A percentile compares a stretch with the other conserved stretches of the same genome.
Conservation (phyloP, 2,888 invertebrate species). For the Cephus sareptanus region DNA sequence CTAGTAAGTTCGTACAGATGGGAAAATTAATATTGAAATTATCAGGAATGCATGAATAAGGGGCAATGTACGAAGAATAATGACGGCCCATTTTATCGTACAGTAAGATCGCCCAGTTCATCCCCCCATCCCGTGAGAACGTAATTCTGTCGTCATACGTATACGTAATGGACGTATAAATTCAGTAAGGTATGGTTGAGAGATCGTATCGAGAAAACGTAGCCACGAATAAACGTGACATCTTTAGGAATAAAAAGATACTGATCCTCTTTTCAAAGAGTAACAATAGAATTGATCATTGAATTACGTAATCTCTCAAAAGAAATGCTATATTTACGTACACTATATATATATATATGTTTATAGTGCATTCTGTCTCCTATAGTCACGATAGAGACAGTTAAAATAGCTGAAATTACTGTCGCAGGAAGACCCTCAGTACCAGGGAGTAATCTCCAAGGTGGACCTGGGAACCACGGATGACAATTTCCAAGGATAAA, state of each 20-base stretch:
- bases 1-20: no score
- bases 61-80: background rate
- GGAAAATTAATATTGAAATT: no score
- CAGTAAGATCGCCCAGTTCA: background rate
- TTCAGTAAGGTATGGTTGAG: no score
- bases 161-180: background rate
- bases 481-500: background rate
- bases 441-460: background rate
- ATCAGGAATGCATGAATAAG: background rate
- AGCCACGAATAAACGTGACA: background rate
- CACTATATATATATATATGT: background rate
- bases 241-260: background rate
- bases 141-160: background rate
- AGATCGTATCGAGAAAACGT: background rate
- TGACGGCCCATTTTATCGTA: background rate
- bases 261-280: background rate
- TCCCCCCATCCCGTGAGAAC: background rate
- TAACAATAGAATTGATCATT: background rate
- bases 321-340: background rate
- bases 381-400: background rate
- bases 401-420: background rate
- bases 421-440: background rate
- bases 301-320: background rate
- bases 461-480: background rate
- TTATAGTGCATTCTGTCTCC: background rate